Conservation (phyloP, 2,113 vertebrate genomes). For the Trogon melanurus region DNA sequence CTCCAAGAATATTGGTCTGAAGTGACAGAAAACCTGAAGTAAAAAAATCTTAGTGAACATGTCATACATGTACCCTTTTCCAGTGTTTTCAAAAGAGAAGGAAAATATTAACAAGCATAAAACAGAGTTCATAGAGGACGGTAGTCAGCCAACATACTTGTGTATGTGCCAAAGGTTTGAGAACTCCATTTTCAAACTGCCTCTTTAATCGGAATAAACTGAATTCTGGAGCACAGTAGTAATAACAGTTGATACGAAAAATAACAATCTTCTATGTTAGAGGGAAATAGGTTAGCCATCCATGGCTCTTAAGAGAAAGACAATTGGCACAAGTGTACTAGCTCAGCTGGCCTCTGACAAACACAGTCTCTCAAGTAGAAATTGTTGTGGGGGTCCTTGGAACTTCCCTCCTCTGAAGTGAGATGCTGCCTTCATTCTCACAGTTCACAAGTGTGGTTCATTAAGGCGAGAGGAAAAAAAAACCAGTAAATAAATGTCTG, state of each 20-base stretch:
- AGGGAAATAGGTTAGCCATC: background rate
- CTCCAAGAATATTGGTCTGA: background rate
- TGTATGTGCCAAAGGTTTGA: background rate
- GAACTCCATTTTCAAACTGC: background rate
- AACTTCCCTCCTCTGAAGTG: background rate
- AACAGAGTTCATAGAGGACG: background rate
- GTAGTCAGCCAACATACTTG: background rate
- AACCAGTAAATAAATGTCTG: background rate
- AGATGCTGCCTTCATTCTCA: background rate
- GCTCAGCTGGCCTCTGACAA: background rate
- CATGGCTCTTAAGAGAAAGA: background rate
- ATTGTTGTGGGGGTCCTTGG: background rate
- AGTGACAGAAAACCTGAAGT: background rate
- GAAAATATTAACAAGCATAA: background rate
- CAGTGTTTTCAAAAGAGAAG: background rate
- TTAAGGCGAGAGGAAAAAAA: background rate
- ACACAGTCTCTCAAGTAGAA: background rate
- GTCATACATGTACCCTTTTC: background rate
- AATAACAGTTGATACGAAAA: background rate
- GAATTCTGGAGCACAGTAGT: background rate
- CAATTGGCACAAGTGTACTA: background rate
- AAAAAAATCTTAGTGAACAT: background rate
- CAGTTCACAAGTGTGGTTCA: background rate
- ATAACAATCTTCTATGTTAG: accelerated
- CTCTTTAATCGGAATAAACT: background rate